phyloP scores from a whole-genome alignment of 1,140 invertebrate genomes.

The Ceratoteleas bidentatus region DNA sequence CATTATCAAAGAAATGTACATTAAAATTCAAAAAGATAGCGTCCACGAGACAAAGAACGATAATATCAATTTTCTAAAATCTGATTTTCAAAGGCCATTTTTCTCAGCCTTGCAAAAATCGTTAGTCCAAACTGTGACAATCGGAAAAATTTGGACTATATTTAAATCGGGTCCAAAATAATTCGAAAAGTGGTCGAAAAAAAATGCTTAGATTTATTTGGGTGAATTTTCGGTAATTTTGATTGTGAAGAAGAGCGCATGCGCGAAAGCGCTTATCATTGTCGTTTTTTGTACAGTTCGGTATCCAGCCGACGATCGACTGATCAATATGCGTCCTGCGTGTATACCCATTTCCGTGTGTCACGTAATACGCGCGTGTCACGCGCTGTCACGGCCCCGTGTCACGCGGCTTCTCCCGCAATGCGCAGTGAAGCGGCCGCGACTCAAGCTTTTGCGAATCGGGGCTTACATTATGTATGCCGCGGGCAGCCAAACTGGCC shows the following conservation, averaged over 20 bases:
- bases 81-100: no score
- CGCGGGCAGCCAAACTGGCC: constrained; percentile 42
- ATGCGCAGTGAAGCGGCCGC: constrained; percentile 39
- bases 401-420: constrained; percentile 36
- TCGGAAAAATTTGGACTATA: no score
- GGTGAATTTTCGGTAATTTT: no score
- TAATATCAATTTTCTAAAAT: no score
- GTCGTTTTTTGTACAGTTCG: constrained; percentile 1
- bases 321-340: constrained; percentile 45
- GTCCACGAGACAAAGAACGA: no score
- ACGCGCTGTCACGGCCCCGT: constrained; percentile 32
- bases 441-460: constrained; percentile 39
- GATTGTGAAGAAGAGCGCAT: background rate
- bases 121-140: no score
- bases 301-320: constrained; percentile 30
- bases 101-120: no score
- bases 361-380: constrained; percentile 53
- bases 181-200: no score
- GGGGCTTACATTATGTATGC: constrained; percentile 51
- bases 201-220: no score
- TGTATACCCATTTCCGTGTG: constrained; percentile 51
- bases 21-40: no score
- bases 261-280: background rate
- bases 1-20: no score
- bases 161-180: no score